These are phyloP conservation scores for Euura lappo DNA, from an alignment of 1,140 invertebrate species.

Conservation along the genomic window DNA sequence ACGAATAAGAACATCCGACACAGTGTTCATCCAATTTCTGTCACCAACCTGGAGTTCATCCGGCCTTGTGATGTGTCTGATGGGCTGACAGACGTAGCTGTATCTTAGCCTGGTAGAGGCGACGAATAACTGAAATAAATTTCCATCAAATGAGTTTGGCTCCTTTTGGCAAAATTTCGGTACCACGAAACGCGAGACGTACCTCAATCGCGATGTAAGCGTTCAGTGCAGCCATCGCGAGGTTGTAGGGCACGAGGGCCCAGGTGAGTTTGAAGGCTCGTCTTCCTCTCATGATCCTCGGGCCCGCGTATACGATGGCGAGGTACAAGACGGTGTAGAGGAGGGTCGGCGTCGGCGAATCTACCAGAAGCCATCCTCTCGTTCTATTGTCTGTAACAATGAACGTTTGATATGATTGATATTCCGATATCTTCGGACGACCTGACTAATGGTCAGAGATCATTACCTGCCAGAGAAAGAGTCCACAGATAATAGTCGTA, in stretches of 20 bases:
- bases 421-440: not conserved
- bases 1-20: not conserved
- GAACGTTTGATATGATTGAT: constrained; percentile 22
- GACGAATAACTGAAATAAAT: constrained; percentile 70
- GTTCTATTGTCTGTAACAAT: constrained; percentile 76
- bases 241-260: constrained; percentile 85
- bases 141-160: constrained; percentile 5
- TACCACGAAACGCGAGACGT: constrained; percentile 24
- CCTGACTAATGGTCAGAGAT: not conserved
- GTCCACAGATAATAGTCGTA: constrained; percentile 78
- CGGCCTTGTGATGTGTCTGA: constrained; percentile 78
- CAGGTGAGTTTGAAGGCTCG: constrained; percentile 80
- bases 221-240: constrained; percentile 84
- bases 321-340: constrained; percentile 80
- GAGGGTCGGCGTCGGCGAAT: constrained; percentile 80
- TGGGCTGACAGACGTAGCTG: constrained; percentile 90
- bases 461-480: constrained; percentile 71
- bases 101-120: constrained; percentile 80
- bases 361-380: constrained; percentile 85
- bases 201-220: constrained; percentile 84
- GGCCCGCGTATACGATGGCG: constrained; percentile 80
- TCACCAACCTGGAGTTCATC: constrained; percentile 80
- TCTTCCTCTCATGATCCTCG: constrained; percentile 82
- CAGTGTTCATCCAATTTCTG: not conserved
- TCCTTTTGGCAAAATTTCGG: constrained; percentile 17